Base-by-base conservation (phyloP, 2,797 vertebrate species). In the Coregonus sp. region DNA sequence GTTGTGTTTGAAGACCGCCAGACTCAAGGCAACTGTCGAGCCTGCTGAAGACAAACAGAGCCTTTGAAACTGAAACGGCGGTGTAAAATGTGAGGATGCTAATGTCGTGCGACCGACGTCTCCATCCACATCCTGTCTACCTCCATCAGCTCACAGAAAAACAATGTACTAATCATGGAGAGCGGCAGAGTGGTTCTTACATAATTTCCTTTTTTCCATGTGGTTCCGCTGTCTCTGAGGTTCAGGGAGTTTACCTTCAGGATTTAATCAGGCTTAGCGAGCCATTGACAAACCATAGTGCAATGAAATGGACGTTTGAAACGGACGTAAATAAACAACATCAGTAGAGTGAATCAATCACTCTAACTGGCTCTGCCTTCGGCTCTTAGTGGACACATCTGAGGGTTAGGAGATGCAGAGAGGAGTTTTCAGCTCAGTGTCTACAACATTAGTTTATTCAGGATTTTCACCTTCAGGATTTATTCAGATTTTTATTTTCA, bases 261-360 rank as follows among this genome's bases (percentile, higher is more conserved):
- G 9, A 47, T 47, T 47, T 47, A 12, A 9, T 47, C 9, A 47
- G 40, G 72, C 9, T 47, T 15, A 9, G 56, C 15, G n/a, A 18
- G 20, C 16, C 72, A 25, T 9, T 25, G n/a, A 59, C 78, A 86
- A 69, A 33, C 33, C 66, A 25, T 40, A 54, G 73, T 67, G 70
- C 69, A 74, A 74, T 73, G 51, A 52, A 52, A 52, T 16, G 52
- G 20, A 31, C 47, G 66, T 73, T 74, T 47, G 56, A 86, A 78
- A 73, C 79, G 71, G 33, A 71, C 6, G 4, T 3, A 29, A 54
- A 31, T 5, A 3, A 9, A 56, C 47, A 54, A 85, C 56, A 74
- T 86, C 75, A 86, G 65, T 75, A 50, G 65, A 59, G 67, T 37
- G 40, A 76, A 87, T 89, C 75, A 52, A 85, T 87, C 85, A 86